Percentiles rank a stretch among this genome's conserved stretches.
Evolutionary conservation across 2,797 vertebrate species (phyloP).

Genomic region (Cygnus olor): DNA sequence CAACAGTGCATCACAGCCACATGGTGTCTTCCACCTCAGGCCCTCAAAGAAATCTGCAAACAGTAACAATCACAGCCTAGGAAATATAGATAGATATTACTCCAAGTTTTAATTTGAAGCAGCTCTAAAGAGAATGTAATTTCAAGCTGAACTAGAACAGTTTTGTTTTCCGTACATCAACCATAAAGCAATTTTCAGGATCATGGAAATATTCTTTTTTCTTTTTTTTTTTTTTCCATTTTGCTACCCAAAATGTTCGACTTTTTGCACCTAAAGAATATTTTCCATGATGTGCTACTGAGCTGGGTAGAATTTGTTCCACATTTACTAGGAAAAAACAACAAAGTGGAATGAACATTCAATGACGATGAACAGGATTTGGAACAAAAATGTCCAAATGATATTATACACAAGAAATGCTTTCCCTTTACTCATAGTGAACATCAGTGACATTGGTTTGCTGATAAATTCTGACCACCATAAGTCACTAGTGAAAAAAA

Average conservation of each 20-base stretch:
- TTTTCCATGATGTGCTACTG: not conserved
- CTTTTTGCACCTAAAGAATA: not conserved
- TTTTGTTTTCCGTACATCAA: not conserved
- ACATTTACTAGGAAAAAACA: not conserved
- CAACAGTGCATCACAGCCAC: not conserved
- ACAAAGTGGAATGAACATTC: not conserved
- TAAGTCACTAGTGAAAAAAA: not conserved
- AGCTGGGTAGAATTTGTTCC: not conserved
- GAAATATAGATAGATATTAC: not conserved
- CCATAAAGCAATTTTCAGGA: not conserved
- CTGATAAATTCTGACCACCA: not conserved
- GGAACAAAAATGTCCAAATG: not conserved
- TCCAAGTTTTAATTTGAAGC: not conserved
- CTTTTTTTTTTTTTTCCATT: not conserved
- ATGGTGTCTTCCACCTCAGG: conserved; percentile 28
- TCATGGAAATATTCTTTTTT: not conserved
- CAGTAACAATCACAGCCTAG: not conserved
- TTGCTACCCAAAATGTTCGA: not conserved
- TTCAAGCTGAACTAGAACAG: not conserved
- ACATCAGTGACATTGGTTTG: not conserved
- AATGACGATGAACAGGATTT: not conserved
- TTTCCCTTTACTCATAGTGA: not conserved
- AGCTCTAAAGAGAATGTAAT: not conserved
- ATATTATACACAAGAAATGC: not conserved
- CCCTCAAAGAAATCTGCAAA: conserved; percentile 18